phyloP scores from a whole-genome alignment of 2,888 invertebrate genomes.

The Tiphia femorata region DNA sequence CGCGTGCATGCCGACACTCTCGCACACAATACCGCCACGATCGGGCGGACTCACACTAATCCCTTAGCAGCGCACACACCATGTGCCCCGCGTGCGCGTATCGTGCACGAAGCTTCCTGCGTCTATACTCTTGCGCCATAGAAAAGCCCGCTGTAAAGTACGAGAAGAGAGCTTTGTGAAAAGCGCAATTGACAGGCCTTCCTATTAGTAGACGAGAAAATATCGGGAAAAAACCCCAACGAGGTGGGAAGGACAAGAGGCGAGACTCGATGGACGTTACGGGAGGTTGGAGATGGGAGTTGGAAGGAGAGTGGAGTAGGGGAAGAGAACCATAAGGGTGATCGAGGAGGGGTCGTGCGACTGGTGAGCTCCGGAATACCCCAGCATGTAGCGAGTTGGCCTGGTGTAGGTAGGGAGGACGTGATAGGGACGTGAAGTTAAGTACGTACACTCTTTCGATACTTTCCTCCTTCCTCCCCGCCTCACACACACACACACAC shows the following conservation, averaged over 20 bases:
- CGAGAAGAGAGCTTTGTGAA: conserved; percentile 51
- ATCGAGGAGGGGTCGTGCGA: neutral
- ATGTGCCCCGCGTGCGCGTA: conserved; percentile 7
- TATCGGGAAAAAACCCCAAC: conserved; percentile 33
- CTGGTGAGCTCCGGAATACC: too few relatives aligned
- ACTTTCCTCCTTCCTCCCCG: neutral
- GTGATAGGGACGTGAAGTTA: neutral
- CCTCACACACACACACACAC: too few relatives aligned
- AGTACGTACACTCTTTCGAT: neutral
- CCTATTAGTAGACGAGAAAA: conserved; percentile 52
- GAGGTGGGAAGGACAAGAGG: conserved; percentile 8
- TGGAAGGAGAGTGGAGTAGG: neutral
- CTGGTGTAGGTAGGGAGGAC: neutral
- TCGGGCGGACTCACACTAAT: conserved; percentile 7
- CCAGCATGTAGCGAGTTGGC: too few relatives aligned
- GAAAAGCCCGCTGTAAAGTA: conserved; percentile 39
- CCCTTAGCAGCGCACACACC: too few relatives aligned
- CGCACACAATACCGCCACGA: conserved; percentile 1
- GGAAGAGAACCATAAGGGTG: conserved; percentile 3
- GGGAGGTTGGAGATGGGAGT: neutral
- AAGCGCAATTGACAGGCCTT: conserved; percentile 57
- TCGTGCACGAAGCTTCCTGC: neutral
- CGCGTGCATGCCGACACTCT: neutral
- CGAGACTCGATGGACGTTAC: neutral
- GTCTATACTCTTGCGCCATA: conserved; percentile 27